A percentile compares a stretch with the other conserved stretches of the same genome.
Evolutionary conservation across 2,797 vertebrate genomes (phyloP).

Genomic region (Varecia variegata): DNA sequence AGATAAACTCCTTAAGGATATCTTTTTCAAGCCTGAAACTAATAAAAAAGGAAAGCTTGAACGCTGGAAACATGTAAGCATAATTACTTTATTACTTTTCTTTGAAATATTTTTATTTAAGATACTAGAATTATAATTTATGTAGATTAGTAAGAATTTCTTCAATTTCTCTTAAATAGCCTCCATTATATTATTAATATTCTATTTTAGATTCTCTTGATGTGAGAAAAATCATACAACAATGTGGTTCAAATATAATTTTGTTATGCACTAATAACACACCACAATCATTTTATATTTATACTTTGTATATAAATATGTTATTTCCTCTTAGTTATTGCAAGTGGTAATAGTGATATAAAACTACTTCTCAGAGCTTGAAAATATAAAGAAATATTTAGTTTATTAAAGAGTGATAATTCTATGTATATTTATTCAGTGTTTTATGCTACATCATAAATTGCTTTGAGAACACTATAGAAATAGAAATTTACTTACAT

Average conservation of each 20-base stretch:
- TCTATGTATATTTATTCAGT: not conserved
- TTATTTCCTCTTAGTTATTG: not conserved
- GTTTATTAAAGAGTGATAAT: not conserved
- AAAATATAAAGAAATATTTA: not conserved
- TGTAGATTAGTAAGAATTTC: not conserved
- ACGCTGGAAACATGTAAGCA: slow-evolving; percentile 63
- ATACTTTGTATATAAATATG: not conserved
- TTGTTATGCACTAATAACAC: not conserved
- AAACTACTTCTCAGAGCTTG: not conserved
- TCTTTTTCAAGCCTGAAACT: slow-evolving; percentile 33
- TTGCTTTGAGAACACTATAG: not conserved
- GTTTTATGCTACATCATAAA: not conserved
- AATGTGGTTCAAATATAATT: not conserved
- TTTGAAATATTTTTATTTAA: not conserved
- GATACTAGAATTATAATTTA: not conserved
- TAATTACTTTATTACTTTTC: not conserved
- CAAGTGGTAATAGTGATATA: not conserved
- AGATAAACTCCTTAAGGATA: slow-evolving; percentile 8
- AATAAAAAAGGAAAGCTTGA: not conserved
- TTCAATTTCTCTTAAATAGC: not conserved
- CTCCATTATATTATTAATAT: slow-evolving; percentile 24
- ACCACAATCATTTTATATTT: not conserved
- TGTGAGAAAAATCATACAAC: not conserved
- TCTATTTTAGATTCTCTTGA: slow-evolving; percentile 10
- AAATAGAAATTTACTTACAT: not conserved